A percentile compares a stretch with the other conserved stretches of the same genome.
phyloP scores from a whole-genome alignment of 2,888 invertebrate genomes.

The Unio pictorum region DNA sequence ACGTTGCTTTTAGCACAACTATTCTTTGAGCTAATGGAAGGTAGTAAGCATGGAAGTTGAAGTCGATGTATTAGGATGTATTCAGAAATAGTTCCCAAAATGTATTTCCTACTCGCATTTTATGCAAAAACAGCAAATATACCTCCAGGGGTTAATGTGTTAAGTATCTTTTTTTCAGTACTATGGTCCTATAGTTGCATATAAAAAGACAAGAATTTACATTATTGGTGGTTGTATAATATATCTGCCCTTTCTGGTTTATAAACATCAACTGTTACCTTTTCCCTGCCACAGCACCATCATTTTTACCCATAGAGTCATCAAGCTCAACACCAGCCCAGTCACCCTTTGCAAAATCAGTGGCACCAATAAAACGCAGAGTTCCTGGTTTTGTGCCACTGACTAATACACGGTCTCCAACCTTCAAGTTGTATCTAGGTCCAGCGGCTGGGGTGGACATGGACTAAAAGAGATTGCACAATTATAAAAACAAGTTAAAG shows the following conservation, averaged over 20 bases:
- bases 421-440: constrained; percentile 41
- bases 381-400: constrained; percentile 83
- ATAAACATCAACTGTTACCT: constrained; percentile 76
- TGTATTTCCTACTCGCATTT: too few species aligned
- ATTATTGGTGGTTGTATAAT: background rate
- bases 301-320: constrained; percentile 94
- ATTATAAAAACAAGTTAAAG: too few species aligned
- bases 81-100: too few species aligned
- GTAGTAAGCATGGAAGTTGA: too few species aligned
- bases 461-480: constrained; percentile 10
- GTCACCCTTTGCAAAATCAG: constrained; percentile 92
- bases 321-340: constrained; percentile 98
- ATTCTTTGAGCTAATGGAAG: too few species aligned
- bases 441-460: constrained; percentile 21
- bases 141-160: too few species aligned
- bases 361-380: constrained; percentile 86
- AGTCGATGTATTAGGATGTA: too few species aligned
- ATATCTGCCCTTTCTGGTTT: background rate
- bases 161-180: too few species aligned
- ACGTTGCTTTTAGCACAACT: too few species aligned
- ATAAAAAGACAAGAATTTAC: background rate
- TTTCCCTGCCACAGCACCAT: constrained; percentile 92
- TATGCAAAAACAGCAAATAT: too few species aligned
- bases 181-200: too few species aligned
- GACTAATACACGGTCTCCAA: constrained; percentile 69